Evolutionary conservation across 2,888 invertebrate genomes (phyloP), one percentile per base, ranked within the genome.

Genomic region (Drosophila pseudotalamancana): DNA sequence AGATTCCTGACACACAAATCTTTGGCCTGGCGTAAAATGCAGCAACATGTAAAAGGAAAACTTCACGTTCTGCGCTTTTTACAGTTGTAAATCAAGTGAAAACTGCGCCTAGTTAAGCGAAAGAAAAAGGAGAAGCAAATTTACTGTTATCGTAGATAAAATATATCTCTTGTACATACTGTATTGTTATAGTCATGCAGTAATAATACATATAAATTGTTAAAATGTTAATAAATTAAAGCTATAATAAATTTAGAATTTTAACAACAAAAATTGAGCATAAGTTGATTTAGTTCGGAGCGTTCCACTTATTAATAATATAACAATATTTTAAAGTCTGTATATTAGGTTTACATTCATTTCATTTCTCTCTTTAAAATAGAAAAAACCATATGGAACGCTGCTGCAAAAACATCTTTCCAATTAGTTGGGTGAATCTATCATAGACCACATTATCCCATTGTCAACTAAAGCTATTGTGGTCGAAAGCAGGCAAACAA

Each of bases 61-160:
- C 68, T 82, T 71, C 55, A 49, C 66, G 77, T 78, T 81, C 75
- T 69, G 50, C 76, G 51, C 55, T 74, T 68, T 67, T 50, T 73
- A 53, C 56, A 63, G 66, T 76, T 87, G 84, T 76, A 87, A 87
- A 87, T 87, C 84, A 81, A 78, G 78, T 70, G 71, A 84, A 87
- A 83, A 87, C 54, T 68, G 66, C 65, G 63, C 50, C 63, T 43
- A 32, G 55, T 42, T 31, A 73, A 51, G 18, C 29, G 34, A 56
- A 49, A 37, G 16, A 56, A 42, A 37, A 31, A 23, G 9, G 32
- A 39, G 14, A 40, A 56, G 19, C 6, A 34, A 21, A 34, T 6
- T 29, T 16, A 37, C n/a, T n/a, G n/a, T n/a, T n/a, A n/a, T n/a
- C n/a, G n/a, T n/a, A 31, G 23, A 31, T 14, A 16, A 23, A 45